Conservation (phyloP, 2,888 invertebrate genomes). For the Xanthorhoe spadicearia region DNA sequence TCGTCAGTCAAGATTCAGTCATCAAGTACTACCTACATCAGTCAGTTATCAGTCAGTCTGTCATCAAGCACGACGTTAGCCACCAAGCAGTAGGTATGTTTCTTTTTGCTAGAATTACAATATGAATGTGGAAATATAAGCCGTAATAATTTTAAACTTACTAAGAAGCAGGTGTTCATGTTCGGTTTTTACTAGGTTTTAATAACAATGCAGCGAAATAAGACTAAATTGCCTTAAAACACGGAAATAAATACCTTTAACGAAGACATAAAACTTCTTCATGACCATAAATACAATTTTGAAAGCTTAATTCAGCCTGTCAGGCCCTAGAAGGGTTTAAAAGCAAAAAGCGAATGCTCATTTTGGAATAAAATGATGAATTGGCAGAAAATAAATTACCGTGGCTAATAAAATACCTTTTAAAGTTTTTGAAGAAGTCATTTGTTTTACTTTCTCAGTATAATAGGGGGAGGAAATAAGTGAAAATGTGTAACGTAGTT, state of each 20-base stretch:
- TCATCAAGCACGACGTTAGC: no score
- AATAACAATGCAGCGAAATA: conserved; percentile 2
- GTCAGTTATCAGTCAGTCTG: no score
- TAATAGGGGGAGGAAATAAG: not conserved
- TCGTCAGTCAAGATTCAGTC: no score
- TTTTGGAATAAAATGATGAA: conserved; percentile 25
- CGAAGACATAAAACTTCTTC: conserved; percentile 43
- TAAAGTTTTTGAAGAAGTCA: conserved; percentile 13
- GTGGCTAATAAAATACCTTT: not conserved
- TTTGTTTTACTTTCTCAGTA: not conserved
- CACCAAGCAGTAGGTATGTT: no score
- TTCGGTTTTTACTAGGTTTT: no score
- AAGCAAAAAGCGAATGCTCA: conserved; percentile 9
- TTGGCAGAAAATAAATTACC: conserved; percentile 16
- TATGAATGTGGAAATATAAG: no score
- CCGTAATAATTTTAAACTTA: no score
- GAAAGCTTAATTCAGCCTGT: conserved; percentile 33
- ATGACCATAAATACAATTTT: conserved; percentile 26
- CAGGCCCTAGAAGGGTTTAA: conserved; percentile 29
- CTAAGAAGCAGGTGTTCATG: not conserved
- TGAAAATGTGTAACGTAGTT: not conserved
- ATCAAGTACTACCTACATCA: no score
- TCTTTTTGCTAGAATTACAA: no score
- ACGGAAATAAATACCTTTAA: conserved; percentile 42
- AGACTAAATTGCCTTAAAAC: conserved; percentile 23